These are phyloP conservation scores for Sebastes aleutianus DNA, from an alignment of 2,797 vertebrate species.

Conservation along the genomic window DNA sequence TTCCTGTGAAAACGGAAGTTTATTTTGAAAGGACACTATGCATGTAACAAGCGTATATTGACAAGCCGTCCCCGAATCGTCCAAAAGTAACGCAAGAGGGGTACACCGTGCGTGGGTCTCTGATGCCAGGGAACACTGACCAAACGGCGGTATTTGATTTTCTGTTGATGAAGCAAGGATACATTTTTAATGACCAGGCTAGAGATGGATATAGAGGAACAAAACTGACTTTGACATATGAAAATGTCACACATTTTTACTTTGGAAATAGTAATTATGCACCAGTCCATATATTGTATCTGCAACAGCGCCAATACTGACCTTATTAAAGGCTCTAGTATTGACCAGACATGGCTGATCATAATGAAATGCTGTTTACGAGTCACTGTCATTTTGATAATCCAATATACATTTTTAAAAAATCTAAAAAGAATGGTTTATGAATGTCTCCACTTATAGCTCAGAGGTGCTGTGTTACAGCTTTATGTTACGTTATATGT, in stretches of 20 bases:
- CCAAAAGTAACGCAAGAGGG: too few species aligned
- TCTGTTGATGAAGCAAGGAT: not conserved
- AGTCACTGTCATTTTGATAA: not conserved
- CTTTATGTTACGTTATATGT: not conserved
- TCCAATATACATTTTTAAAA: too few species aligned
- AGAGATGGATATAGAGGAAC: not conserved
- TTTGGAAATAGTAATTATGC: not conserved
- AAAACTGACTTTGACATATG: not conserved
- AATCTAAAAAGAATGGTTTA: not conserved
- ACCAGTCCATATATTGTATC: not conserved
- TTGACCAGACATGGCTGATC: not conserved
- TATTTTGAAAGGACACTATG: too few species aligned
- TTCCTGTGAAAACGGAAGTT: too few species aligned
- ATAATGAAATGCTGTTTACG: not conserved
- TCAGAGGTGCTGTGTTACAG: not conserved
- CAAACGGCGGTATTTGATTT: not conserved
- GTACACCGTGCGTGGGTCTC: too few species aligned
- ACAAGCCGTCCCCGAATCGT: too few species aligned
- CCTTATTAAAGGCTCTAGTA: constrained; percentile 2
- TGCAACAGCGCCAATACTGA: not conserved
- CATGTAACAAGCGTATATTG: too few species aligned
- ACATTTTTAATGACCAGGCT: not conserved
- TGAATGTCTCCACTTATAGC: not conserved
- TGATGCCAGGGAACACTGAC: too few species aligned
- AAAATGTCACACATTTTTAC: constrained; percentile 1